Percentiles rank a stretch among this genome's conserved stretches.
phyloP scores from a whole-genome alignment of 1,140 invertebrate species.

The Caenorhabditis remanei region DNA sequence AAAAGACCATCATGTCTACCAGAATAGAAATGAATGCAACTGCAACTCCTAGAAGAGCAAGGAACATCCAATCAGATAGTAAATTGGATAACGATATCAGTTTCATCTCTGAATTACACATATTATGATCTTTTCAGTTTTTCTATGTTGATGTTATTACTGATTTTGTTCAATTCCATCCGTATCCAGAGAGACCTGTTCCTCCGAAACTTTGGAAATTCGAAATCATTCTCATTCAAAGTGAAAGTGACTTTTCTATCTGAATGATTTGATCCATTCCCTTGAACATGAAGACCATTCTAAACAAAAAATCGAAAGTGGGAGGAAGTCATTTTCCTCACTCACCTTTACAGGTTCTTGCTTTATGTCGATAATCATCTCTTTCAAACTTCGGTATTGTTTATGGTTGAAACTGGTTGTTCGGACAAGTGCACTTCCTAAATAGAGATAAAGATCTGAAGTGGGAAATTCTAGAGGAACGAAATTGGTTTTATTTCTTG shows the following conservation, averaged over 20 bases:
- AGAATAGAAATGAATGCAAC: slow-evolving; percentile 75
- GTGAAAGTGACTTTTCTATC: slow-evolving; percentile 52
- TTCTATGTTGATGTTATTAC: slow-evolving; percentile 8
- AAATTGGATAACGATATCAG: slow-evolving; percentile 58
- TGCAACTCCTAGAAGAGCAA: slow-evolving; percentile 73
- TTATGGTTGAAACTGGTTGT: slow-evolving; percentile 51
- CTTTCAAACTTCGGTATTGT: slow-evolving; percentile 50
- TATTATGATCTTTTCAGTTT: background rate
- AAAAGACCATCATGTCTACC: slow-evolving; percentile 73
- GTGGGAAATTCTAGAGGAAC: background rate
- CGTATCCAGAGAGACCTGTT: slow-evolving; percentile 55
- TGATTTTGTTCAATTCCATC: slow-evolving; percentile 54
- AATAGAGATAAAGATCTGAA: background rate
- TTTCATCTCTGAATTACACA: slow-evolving; percentile 60
- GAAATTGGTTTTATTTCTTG: no score
- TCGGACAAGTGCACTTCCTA: slow-evolving; percentile 26
- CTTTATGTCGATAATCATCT: slow-evolving; percentile 49
- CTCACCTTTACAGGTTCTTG: slow-evolving; percentile 42
- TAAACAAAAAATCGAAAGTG: slow-evolving; percentile 21
- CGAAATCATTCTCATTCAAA: slow-evolving; percentile 53
- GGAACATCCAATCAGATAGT: slow-evolving; percentile 74
- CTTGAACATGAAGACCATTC: slow-evolving; percentile 41
- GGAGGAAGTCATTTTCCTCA: background rate
- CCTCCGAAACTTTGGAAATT: slow-evolving; percentile 57
- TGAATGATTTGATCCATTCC: slow-evolving; percentile 47